Conservation (phyloP, 2,888 invertebrate species). For the Drosophila formosana region DNA sequence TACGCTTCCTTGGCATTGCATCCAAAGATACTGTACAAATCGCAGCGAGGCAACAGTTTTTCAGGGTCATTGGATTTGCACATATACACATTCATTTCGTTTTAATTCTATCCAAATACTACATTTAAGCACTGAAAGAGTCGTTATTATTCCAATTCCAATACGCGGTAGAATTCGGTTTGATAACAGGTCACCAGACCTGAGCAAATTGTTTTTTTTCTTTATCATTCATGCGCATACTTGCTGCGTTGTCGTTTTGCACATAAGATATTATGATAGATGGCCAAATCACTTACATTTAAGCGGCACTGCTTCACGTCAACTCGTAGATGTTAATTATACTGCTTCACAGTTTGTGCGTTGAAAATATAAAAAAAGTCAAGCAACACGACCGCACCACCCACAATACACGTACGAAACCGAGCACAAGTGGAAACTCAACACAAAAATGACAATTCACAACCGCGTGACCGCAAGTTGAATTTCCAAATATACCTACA, state of each 20-base stretch:
- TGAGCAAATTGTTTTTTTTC: slow-evolving; percentile 17
- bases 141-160: slow-evolving; percentile 1
- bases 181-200: slow-evolving; percentile 66
- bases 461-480: slow-evolving; percentile 16
- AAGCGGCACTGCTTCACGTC: slow-evolving; percentile 49
- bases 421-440: slow-evolving; percentile 73
- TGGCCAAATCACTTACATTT: slow-evolving; percentile 50
- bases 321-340: slow-evolving; percentile 29
- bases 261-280: slow-evolving; percentile 2
- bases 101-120: slow-evolving; percentile 15
- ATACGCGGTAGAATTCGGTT: slow-evolving; percentile 19
- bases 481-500: background rate
- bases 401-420: slow-evolving; percentile 67
- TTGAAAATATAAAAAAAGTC: slow-evolving; percentile 71
- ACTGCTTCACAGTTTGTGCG: slow-evolving; percentile 44
- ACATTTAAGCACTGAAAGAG: slow-evolving; percentile 21
- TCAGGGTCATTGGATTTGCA: slow-evolving; percentile 58
- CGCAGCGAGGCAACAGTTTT: slow-evolving; percentile 51
- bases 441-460: slow-evolving; percentile 76
- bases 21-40: background rate
- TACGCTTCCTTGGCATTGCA: background rate
- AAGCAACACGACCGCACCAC: slow-evolving; percentile 78
- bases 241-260: slow-evolving; percentile 48
- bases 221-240: slow-evolving; percentile 41
- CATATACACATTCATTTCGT: slow-evolving; percentile 41